A percentile compares a stretch with the other conserved stretches of the same genome.
Evolutionary conservation across 2,888 invertebrate species (phyloP).

Genomic region (Choreutis nemorana): DNA sequence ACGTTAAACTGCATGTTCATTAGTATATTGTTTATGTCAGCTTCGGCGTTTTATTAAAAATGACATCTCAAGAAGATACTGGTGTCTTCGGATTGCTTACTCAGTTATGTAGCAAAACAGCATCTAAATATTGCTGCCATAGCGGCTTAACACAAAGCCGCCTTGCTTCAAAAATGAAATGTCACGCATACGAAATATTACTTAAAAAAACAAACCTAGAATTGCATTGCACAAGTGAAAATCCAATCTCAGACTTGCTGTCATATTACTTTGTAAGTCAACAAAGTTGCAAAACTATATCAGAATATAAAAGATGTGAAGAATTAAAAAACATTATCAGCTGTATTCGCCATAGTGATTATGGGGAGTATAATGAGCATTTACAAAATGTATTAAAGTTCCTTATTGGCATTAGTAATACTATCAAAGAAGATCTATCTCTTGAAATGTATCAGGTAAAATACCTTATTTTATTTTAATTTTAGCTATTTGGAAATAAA

Average conservation of each 20-base stretch:
- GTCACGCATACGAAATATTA: conserved; percentile 46
- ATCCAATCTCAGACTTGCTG: conserved; percentile 41
- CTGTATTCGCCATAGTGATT: conserved; percentile 27
- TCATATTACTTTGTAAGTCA: conserved; percentile 37
- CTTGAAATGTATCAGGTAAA: conserved; percentile 42
- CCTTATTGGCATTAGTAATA: conserved; percentile 33
- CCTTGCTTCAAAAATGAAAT: conserved; percentile 39
- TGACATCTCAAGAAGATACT: conserved; percentile 16
- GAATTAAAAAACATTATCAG: conserved; percentile 39
- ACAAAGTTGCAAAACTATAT: conserved; percentile 39
- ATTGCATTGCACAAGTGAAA: conserved; percentile 20
- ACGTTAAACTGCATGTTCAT: too few species aligned
- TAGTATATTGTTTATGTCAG: too few species aligned
- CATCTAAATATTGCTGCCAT: conserved; percentile 30
- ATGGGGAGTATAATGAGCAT: conserved; percentile 28
- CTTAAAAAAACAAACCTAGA: conserved; percentile 36
- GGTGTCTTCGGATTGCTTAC: conserved; percentile 47
- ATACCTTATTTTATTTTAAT: background rate
- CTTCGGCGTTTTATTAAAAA: too few species aligned
- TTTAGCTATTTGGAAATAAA: background rate
- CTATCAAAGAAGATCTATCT: conserved; percentile 33
- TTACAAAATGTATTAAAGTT: conserved; percentile 31
- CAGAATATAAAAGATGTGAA: conserved; percentile 35
- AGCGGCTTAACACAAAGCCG: conserved; percentile 32
- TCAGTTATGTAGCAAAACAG: conserved; percentile 40